Evolutionary conservation across 2,113 vertebrate species (phyloP).

Genomic region (Platanista minor): DNA sequence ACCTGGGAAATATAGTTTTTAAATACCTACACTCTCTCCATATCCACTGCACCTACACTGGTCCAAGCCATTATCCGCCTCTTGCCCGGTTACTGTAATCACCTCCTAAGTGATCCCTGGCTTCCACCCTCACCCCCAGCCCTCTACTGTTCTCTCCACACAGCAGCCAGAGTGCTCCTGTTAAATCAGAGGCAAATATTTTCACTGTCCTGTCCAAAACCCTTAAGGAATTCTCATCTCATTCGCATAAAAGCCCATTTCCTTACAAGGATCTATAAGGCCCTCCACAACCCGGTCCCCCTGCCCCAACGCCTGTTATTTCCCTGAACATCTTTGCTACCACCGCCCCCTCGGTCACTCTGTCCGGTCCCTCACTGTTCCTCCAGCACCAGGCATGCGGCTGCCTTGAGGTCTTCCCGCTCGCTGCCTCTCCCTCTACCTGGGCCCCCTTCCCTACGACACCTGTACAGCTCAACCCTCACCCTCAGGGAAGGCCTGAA

Average conservation of each 20-base stretch:
- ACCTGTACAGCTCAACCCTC: too few relatives aligned
- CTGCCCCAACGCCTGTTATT: accelerated
- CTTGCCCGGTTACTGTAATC: not conserved
- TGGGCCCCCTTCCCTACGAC: not conserved
- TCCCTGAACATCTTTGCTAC: not conserved
- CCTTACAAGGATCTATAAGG: not conserved
- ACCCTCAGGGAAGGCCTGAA: not conserved
- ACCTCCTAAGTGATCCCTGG: not conserved
- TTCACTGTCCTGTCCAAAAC: not conserved
- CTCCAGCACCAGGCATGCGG: not conserved
- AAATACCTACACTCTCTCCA: accelerated
- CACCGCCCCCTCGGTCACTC: not conserved
- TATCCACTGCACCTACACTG: accelerated
- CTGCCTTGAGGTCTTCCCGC: not conserved
- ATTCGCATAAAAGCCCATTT: not conserved
- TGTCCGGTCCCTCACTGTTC: not conserved
- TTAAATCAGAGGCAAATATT: not conserved
- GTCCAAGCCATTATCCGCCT: not conserved
- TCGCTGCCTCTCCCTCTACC: too few relatives aligned
- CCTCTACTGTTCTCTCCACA: not conserved
- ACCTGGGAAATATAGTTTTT: not conserved
- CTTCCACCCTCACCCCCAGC: not conserved
- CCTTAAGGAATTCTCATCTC: not conserved
- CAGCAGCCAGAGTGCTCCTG: not conserved
- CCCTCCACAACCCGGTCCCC: accelerated